A percentile compares a stretch with the other conserved stretches of the same genome.
Conservation (phyloP, 2,888 invertebrate species). For the Thera obeliscata region DNA sequence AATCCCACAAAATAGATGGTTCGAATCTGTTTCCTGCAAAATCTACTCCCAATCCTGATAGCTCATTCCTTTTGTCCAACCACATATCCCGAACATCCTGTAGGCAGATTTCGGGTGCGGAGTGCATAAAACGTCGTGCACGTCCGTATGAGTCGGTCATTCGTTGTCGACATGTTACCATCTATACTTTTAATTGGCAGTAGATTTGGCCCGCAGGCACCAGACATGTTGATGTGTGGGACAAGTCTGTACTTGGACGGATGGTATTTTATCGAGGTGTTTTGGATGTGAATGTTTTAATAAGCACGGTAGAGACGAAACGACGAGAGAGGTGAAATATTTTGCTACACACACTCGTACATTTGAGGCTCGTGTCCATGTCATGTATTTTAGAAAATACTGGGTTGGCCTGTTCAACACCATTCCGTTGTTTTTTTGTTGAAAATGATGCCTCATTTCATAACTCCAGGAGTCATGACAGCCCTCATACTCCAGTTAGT, state of each 20-base stretch:
- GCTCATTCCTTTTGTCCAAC: slow-evolving; percentile 22
- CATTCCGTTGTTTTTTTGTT: background rate
- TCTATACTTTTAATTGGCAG: slow-evolving; percentile 81
- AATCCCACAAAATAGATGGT: background rate
- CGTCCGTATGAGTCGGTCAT: slow-evolving; percentile 59
- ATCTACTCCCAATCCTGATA: slow-evolving; percentile 12
- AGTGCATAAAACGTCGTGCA: slow-evolving; percentile 58
- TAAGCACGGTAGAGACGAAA: background rate
- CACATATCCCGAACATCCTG: slow-evolving; percentile 46
- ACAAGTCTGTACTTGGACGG: slow-evolving; percentile 48
- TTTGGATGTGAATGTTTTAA: slow-evolving; percentile 15
- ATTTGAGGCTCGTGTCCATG: background rate
- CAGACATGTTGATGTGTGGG: slow-evolving; percentile 65
- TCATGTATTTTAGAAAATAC: background rate
- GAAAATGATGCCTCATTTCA: background rate
- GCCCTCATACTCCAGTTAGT: no score
- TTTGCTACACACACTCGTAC: background rate
- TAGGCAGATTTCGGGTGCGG: slow-evolving; percentile 48
- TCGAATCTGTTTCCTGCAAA: background rate
- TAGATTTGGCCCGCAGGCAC: slow-evolving; percentile 70
- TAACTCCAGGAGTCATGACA: no score
- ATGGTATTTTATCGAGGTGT: slow-evolving; percentile 29
- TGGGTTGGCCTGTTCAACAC: background rate
- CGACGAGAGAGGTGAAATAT: background rate
- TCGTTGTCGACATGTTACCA: slow-evolving; percentile 69